Evolutionary conservation across 2,113 vertebrate genomes (phyloP), one percentile per base, ranked within the genome.

Genomic region (Pseudorectes ferrugineus): DNA sequence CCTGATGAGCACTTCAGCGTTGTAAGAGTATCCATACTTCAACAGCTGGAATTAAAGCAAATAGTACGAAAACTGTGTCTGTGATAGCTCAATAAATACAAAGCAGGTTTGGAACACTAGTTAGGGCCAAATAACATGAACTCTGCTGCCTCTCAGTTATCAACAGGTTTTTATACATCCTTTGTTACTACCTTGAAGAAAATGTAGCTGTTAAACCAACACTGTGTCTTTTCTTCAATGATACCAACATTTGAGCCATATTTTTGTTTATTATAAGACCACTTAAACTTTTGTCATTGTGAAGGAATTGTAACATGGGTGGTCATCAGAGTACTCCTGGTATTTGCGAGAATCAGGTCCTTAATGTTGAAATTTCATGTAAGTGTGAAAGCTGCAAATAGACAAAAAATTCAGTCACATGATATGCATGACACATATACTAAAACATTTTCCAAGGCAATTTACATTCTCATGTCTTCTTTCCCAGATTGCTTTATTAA

Each of bases 31-130:
- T 35, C 26, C 5, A 4, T 45, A 28, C 7, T 36, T 68, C 61
- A 89, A 5, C 11, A 23, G 66, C 3, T 76, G 84, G 36, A 70
- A 93, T 93, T 95, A 96, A 90, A 94, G 48, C 40, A 96, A 96
- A 59, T 82, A 55, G 14, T 65, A 79, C 67, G 46, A 95, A 96
- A 96, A 86, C 67, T 71, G 75, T 93, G 51, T 72, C 87, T 63
- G 33, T 88, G 79, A 63, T 67, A 85, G 59, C n/a, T 90, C 72
- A 70, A 79, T 45, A 66, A 85, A 90, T 43, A 83, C 65, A 89
- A 55, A 40, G 13, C 14, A 40, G 31, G n/a, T 92, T 65, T 83
- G 26, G 78, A 85, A 68, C 35, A 65, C 65, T 70, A 86, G 55
- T 45, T 52, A 78, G 51, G 38, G 57, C 73, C 86, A 95, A 97